Evolutionary conservation across 1,140 invertebrate genomes (phyloP).

Genomic region (Sarcophaga peregrina): DNA sequence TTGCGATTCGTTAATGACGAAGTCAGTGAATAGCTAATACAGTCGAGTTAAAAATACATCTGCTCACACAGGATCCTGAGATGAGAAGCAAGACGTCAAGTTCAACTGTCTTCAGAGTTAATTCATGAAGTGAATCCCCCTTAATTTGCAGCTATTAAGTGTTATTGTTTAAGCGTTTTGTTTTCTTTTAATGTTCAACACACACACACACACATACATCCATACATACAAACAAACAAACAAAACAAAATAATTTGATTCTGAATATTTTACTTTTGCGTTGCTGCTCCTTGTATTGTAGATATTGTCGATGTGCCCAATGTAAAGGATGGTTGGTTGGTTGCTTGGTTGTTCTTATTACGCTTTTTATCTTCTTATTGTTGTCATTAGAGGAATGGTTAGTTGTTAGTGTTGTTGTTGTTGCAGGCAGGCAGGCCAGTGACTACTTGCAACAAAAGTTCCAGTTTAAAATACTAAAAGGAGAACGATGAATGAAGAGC

Average conservation of each 20-base stretch:
- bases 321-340: conserved; percentile 7
- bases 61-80: too few relatives aligned
- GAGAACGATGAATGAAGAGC: neutral
- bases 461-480: neutral
- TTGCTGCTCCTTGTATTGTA: neutral
- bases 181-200: too few relatives aligned
- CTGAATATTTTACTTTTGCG: neutral
- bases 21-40: too few relatives aligned
- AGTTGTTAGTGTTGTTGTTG: neutral
- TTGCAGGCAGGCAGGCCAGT: neutral
- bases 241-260: neutral
- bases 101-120: too few relatives aligned
- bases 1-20: too few relatives aligned
- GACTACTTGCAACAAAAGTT: neutral
- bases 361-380: neutral
- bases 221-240: too few relatives aligned
- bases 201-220: too few relatives aligned
- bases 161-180: too few relatives aligned
- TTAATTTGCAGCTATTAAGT: too few relatives aligned
- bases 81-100: too few relatives aligned
- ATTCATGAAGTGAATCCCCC: too few relatives aligned
- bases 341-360: neutral
- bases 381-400: neutral
- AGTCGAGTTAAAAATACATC: too few relatives aligned
- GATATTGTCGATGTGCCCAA: neutral